Evolutionary conservation across 2,113 vertebrate genomes (phyloP).

Genomic region (Athene noctua): DNA sequence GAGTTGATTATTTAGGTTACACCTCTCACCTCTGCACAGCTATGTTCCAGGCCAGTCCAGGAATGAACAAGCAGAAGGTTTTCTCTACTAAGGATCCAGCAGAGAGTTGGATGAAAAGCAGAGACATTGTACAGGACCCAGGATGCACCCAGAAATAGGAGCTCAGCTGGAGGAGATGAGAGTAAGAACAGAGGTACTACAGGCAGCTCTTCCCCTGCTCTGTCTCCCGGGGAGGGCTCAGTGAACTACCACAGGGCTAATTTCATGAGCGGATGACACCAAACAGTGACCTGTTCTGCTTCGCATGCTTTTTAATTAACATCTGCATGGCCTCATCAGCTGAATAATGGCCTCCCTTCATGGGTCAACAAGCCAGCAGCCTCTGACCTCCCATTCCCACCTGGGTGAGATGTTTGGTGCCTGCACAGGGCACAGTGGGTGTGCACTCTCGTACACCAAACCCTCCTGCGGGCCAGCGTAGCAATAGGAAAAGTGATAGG

Average conservation of each 20-base stretch:
- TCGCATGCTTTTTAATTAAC: slow-evolving; percentile 66
- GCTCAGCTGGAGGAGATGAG: neutral
- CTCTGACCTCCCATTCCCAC: slow-evolving; percentile 11
- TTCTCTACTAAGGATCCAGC: neutral
- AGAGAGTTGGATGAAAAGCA: neutral
- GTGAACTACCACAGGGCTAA: neutral
- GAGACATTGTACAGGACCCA: neutral
- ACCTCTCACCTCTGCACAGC: neutral
- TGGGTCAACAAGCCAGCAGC: slow-evolving; percentile 56
- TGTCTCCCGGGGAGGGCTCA: neutral
- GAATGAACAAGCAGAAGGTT: neutral
- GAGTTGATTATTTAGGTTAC: neutral
- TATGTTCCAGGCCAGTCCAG: neutral
- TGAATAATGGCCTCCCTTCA: slow-evolving; percentile 54
- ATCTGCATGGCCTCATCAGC: slow-evolving; percentile 50
- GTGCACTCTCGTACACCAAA: neutral
- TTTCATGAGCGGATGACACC: slow-evolving; percentile 46
- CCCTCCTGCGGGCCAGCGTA: fast-evolving
- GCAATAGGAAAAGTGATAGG: neutral
- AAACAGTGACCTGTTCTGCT: slow-evolving; percentile 61
- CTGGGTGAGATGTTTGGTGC: neutral
- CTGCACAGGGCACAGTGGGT: neutral
- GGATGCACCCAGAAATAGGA: neutral
- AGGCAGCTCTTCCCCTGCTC: neutral
- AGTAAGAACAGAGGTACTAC: neutral